These are phyloP conservation scores for Euplagia quadripunctaria DNA, from an alignment of 2,888 invertebrate species.

Conservation along the genomic window DNA sequence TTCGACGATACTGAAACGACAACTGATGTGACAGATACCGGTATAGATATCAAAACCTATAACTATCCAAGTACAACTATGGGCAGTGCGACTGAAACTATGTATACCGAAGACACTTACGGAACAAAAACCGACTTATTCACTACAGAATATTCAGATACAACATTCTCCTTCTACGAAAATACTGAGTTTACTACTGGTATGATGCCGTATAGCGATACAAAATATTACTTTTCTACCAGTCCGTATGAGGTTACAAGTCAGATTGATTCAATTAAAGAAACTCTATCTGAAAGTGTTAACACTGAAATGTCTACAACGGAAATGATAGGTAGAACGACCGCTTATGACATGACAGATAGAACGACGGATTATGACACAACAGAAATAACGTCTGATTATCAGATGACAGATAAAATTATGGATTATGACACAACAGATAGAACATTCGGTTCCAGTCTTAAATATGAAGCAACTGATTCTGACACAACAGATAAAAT, in stretches of 20 bases:
- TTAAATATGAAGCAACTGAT: background rate
- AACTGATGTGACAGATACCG: constrained; percentile 20
- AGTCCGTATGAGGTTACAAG: constrained; percentile 24
- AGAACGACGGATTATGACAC: background rate
- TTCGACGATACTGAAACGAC: constrained; percentile 40
- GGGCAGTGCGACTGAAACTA: constrained; percentile 16
- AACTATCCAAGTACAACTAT: constrained; percentile 22
- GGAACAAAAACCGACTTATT: constrained; percentile 2
- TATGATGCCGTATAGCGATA: constrained; percentile 29
- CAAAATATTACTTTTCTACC: constrained; percentile 19
- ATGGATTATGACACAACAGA: constrained; percentile 6
- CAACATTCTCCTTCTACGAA: constrained; percentile 13
- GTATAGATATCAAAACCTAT: constrained; percentile 17
- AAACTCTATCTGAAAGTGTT: constrained; percentile 13
- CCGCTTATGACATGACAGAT: constrained; percentile 12
- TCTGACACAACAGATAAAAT: constrained; percentile 14
- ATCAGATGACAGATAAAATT: background rate
- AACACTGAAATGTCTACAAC: constrained; percentile 13
- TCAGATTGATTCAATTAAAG: constrained; percentile 13
- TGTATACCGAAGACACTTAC: constrained; percentile 10
- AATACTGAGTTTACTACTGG: constrained; percentile 33
- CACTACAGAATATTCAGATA: constrained; percentile 1
- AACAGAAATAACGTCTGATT: background rate
- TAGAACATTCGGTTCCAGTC: constrained; percentile 2
- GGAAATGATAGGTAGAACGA: constrained; percentile 20